Conservation (phyloP, 2,113 vertebrate genomes). For the Oceanites oceanicus region DNA sequence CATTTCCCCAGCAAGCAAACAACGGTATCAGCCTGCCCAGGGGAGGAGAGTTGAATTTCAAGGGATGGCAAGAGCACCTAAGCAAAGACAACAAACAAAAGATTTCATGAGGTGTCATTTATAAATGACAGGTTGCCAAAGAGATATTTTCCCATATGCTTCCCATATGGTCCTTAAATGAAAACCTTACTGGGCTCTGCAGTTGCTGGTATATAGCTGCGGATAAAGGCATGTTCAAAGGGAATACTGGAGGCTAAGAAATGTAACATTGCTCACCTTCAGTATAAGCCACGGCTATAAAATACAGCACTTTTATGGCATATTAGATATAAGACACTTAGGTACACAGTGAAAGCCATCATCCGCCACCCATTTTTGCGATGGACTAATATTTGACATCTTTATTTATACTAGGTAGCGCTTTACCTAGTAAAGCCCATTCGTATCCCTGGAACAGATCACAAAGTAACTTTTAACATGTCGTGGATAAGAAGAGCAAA, state of each 20-base stretch:
- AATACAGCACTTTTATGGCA: not conserved
- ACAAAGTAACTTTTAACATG: not conserved
- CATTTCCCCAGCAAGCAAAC: not conserved
- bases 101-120: not conserved
- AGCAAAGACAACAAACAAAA: not conserved
- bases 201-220: not conserved
- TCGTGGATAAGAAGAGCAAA: not conserved
- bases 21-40: not conserved
- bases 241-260: not conserved
- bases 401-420: not conserved
- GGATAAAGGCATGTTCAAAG: not conserved
- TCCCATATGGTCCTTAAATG: not conserved
- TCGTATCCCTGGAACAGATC: not conserved
- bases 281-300: not conserved
- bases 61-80: not conserved
- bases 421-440: not conserved
- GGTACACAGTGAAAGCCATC: not conserved
- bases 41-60: not conserved
- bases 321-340: not conserved
- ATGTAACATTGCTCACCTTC: not conserved
- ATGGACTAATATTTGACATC: not conserved
- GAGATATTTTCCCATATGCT: not conserved
- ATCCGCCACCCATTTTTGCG: not conserved
- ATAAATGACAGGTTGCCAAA: not conserved
- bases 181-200: not conserved